Conservation (phyloP, 2,113 vertebrate species). For the Zapus hudsonius region DNA sequence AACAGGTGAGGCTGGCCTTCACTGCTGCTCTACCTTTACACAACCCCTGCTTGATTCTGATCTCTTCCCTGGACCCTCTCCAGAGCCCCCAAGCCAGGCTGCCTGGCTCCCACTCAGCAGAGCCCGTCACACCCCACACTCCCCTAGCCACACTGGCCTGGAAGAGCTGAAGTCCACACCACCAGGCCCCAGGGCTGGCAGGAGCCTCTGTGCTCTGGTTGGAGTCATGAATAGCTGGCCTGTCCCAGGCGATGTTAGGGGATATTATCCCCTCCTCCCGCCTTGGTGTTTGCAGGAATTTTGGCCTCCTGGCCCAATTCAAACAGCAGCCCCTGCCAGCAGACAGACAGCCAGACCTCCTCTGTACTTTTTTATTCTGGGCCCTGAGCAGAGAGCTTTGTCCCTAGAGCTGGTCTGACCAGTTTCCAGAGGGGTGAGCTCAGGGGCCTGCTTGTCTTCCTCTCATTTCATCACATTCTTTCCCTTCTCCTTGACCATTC, state of each 20-base stretch:
- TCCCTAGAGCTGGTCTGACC: conserved; percentile 48
- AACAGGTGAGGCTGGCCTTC: conserved; percentile 88
- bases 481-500: conserved; percentile 1
- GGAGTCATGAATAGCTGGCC: conserved; percentile 85
- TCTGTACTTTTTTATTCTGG: conserved; percentile 72
- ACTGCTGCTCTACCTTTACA: not conserved
- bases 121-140: not conserved
- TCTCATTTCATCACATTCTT: conserved; percentile 23
- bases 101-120: not conserved
- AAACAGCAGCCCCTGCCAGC: conserved; percentile 87
- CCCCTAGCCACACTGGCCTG: conserved; percentile 52
- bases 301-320: conserved; percentile 84
- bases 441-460: not conserved
- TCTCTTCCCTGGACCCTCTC: not conserved
- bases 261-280: conserved; percentile 86
- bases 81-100: conserved; percentile 11
- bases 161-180: conserved; percentile 59
- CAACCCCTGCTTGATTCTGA: not conserved
- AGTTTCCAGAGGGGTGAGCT: conserved; percentile 56
- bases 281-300: conserved; percentile 81
- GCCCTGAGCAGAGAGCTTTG: conserved; percentile 24
- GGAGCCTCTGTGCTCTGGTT: conserved; percentile 70
- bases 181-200: conserved; percentile 71
- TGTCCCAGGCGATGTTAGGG: conserved; percentile 86
- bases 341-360: conserved; percentile 78